Evolutionary conservation across 2,888 invertebrate genomes (phyloP), one percentile per base, ranked within the genome.

Genomic region (Heliconius cydno): DNA sequence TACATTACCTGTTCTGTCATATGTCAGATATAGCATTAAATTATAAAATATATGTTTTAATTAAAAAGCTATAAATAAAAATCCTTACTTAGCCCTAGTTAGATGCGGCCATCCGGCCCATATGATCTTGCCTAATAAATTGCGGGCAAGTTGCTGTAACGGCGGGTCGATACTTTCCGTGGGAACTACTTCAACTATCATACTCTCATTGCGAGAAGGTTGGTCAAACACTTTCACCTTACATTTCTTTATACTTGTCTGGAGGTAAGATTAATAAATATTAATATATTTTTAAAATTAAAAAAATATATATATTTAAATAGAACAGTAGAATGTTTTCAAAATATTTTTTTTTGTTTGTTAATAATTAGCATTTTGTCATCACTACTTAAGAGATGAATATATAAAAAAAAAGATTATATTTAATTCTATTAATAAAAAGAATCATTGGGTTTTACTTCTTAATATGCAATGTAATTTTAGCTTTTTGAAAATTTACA

Each of bases 31-130:
- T 46, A 46, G 15, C 15, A 15, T 15, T 60, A 15, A 67, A 72
- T 25, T 3, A 15, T 15, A 63, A 15, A 67, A 72, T 25, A 52
- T 52, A 71, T 57, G 22, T 22, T 57, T 57, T 57, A 25, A 52
- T 25, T 28, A 25, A 52, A 41, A 22, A 75, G 2, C 2, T 28
- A 72, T 70, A 34, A 25, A 30, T 71, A 19, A 46, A 25, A 6
- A 63, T 28, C 89, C 96, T 92, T 91, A 97, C 96, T 96, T 96
- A 25, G 98, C 98, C 91, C 98, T 97, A n/a, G 96, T 95, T 77
- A 99, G 96, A 93, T 99, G 98, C 0, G 99, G 99, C 99, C 99
- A 99, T 9, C 97, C 96, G 6, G 98, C 98, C 94, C 96, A 98
- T 3, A 99, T 96, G 70, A 95, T 93, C 88, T 97, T 96, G 0